Percentiles rank a stretch among this genome's conserved stretches.
Evolutionary conservation across 2,113 vertebrate species (phyloP).

Genomic region (Protomyctophum bolini): DNA sequence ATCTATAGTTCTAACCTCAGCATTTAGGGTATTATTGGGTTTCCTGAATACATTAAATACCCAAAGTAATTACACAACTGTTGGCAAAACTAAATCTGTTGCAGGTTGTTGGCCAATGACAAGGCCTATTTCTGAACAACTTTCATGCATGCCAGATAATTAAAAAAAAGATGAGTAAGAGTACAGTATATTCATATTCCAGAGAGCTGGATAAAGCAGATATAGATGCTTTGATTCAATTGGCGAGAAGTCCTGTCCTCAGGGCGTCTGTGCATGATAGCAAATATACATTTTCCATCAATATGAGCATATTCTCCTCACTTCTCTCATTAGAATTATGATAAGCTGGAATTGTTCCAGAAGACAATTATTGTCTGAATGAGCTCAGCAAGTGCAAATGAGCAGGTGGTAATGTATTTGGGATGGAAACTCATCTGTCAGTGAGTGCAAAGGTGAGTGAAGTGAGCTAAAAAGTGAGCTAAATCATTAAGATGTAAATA

Average conservation of each 20-base stretch:
- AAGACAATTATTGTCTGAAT: constrained; percentile 38
- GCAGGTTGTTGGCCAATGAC: not conserved
- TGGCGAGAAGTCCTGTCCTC: constrained; percentile 23
- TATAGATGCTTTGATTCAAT: constrained; percentile 9
- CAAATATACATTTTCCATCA: constrained; percentile 11
- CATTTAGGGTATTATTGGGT: too few species aligned
- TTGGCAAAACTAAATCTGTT: not conserved
- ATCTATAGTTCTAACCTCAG: too few species aligned
- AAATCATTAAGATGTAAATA: constrained; percentile 44
- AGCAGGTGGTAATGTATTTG: constrained; percentile 35
- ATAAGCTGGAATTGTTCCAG: constrained; percentile 31
- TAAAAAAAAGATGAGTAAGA: not conserved
- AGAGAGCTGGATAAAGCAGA: not conserved
- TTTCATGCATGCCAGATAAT: not conserved
- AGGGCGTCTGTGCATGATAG: constrained; percentile 29
- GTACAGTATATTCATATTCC: too few species aligned
- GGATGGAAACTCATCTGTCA: constrained; percentile 33
- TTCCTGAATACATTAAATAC: too few species aligned
- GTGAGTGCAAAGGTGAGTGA: constrained; percentile 58
- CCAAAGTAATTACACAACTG: not conserved
- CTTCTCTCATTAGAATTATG: constrained; percentile 26
- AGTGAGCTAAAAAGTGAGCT: too few species aligned
- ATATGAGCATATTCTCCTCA: constrained; percentile 8
- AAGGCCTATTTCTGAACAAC: not conserved
- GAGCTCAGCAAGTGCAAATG: constrained; percentile 20